These are phyloP conservation scores for Nannoperca australis DNA, from an alignment of 2,797 vertebrate genomes.

Conservation along the genomic window DNA sequence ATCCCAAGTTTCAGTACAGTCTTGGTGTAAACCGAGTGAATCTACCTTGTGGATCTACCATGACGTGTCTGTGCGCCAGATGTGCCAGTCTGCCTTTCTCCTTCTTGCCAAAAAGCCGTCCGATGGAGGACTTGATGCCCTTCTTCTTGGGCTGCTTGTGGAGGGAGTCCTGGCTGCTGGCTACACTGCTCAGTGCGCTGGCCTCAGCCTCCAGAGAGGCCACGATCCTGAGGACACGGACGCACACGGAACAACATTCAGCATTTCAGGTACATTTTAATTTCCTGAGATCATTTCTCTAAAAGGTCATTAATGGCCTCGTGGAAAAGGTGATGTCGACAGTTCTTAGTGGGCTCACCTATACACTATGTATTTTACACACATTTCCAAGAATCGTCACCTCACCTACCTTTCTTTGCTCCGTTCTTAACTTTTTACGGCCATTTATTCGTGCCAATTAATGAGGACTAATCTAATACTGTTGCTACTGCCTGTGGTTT, in stretches of 20 bases:
- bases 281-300: background rate
- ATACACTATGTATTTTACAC: background rate
- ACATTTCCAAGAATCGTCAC: too few species aligned
- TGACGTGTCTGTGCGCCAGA: conserved; percentile 92
- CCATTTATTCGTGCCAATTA: conserved; percentile 5
- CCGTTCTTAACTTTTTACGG: background rate
- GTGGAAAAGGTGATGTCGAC: background rate
- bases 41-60: conserved; percentile 81
- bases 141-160: conserved; percentile 99
- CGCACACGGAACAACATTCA: background rate
- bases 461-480: conserved; percentile 11
- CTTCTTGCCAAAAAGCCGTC: conserved; percentile 98
- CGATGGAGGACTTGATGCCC: conserved; percentile 99
- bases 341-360: background rate
- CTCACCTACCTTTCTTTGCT: background rate
- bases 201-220: conserved; percentile 93
- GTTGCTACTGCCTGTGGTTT: background rate
- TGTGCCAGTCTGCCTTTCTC: conserved; percentile 96
- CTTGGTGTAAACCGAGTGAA: background rate
- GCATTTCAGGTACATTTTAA: background rate
- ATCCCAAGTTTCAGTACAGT: background rate
- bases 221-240: conserved; percentile 84
- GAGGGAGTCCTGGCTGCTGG: conserved; percentile 97
- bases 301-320: background rate
- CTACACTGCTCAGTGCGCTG: conserved; percentile 93